phyloP scores from a whole-genome alignment of 2,113 vertebrate species.

The Cyphomyrus plagiostoma region DNA sequence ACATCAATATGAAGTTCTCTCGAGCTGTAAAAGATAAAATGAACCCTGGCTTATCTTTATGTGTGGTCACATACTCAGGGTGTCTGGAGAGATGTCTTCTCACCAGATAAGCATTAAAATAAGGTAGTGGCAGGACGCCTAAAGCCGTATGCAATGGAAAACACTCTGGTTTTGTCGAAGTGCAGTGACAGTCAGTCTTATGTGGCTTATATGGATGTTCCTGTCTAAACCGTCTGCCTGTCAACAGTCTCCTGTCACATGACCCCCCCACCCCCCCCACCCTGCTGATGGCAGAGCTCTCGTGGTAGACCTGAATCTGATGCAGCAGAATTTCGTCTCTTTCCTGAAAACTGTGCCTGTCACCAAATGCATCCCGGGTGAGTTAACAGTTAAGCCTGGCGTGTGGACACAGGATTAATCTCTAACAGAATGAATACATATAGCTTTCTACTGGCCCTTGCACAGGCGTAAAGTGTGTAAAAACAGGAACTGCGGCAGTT shows the following conservation, averaged over 20 bases:
- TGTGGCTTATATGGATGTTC: background rate
- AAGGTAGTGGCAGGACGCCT: background rate
- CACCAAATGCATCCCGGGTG: slow-evolving; percentile 2
- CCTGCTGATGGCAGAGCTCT: background rate
- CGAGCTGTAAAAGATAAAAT: background rate
- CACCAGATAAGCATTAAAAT: background rate
- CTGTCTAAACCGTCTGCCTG: background rate
- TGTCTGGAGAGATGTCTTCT: background rate
- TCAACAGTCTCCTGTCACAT: background rate
- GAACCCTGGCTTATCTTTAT: background rate
- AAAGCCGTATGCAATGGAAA: background rate
- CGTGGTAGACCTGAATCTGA: background rate
- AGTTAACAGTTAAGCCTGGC: background rate
- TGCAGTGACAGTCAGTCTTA: background rate
- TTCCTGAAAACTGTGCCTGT: background rate
- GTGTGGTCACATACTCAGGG: background rate
- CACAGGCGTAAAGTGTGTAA: background rate
- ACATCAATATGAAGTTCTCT: background rate
- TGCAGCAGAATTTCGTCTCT: background rate
- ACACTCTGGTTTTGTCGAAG: background rate
- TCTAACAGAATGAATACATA: background rate
- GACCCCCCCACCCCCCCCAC: background rate
- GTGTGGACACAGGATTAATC: background rate
- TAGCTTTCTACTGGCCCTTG: background rate
- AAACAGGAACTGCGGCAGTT: background rate